phyloP scores from a whole-genome alignment of 1,140 invertebrate species.

The Aphelenchoides fujianensis region DNA sequence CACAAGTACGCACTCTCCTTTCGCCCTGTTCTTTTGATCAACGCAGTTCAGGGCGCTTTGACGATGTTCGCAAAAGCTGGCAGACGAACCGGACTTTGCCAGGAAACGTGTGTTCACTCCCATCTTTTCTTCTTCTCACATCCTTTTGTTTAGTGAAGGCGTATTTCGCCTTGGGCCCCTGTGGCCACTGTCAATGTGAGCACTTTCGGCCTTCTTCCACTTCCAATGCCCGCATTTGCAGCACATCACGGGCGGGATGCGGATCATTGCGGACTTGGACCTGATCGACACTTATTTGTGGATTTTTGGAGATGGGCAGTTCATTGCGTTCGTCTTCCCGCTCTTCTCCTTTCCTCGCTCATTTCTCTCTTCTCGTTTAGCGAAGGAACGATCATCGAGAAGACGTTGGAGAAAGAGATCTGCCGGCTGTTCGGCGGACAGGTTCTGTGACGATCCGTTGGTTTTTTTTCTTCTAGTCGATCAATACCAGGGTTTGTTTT shows the following conservation, averaged over 20 bases:
- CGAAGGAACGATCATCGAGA: neutral
- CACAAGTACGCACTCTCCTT: slow-evolving; percentile 47
- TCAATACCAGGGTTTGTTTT: neutral
- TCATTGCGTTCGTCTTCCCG: neutral
- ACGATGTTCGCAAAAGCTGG: slow-evolving; percentile 63
- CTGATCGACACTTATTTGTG: neutral
- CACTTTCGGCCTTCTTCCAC: too few relatives aligned
- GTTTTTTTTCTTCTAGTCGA: neutral
- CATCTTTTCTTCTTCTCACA: too few relatives aligned
- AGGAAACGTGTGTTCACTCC: slow-evolving; percentile 28
- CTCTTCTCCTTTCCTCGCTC: neutral
- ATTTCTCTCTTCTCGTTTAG: neutral
- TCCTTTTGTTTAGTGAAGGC: neutral
- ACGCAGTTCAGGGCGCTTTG: slow-evolving; percentile 64
- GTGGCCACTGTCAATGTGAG: slow-evolving; percentile 39
- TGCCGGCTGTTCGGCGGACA: slow-evolving; percentile 12
- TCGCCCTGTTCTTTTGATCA: slow-evolving; percentile 24
- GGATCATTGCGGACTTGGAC: neutral
- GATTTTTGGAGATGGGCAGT: neutral
- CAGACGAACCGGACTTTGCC: slow-evolving; percentile 26
- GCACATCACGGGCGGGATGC: neutral
- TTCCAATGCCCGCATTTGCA: too few relatives aligned
- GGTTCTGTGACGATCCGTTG: slow-evolving; percentile 1
- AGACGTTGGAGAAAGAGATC: neutral
- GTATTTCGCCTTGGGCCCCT: slow-evolving; percentile 48